Evolutionary conservation across 2,797 vertebrate species (phyloP), one percentile per base, ranked within the genome.

Genomic region (Chiroxiphia lanceolata): DNA sequence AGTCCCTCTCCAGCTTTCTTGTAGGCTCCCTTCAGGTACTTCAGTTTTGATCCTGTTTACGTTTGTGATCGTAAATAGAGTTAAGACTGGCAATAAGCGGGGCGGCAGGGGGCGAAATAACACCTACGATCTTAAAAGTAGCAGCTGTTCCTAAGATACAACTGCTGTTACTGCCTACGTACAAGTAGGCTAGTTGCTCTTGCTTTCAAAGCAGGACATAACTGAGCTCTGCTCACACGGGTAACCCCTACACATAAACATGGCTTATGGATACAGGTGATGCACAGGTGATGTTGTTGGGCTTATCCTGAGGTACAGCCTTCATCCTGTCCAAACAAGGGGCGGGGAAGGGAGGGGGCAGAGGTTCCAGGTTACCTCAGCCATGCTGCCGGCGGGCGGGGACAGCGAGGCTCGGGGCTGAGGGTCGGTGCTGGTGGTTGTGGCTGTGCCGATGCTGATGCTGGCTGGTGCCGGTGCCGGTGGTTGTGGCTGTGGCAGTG

Each of bases 211-310:
- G 15, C 9, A 33, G 19, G n/a, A 11, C 4, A 6, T 9, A 20
- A 20, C 2, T 1, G 69, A 51, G 42, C 57, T 48, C 36, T 22
- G 72, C 63, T 47, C 44, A 3, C 60, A 26, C 2, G 14, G 44
- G 20, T 3, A 34, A 36, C 34, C 31, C 3, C 4, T 5, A 17
- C n/a, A 7, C 48, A 7, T 5, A 10, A 22, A 5, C 0, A 4
- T 0, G 29, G 38, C 1, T 3, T 2, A 31, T 2, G 60, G 51
- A 15, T 11, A 13, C 0, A 8, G 19, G 12, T 1, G 29, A 23
- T 4, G 34, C 9, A 20, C 1, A 6, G 82, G 4, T 1, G 36
- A 11, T 16, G 40, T 1, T 8, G 10, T 2, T 1, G 18, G 45
- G 22, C 9, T 53, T 34, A 9, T 26, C 14, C n/a, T 13, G 48